Conservation (phyloP, 2,888 invertebrate species). For the Drosophila melanosoma region DNA sequence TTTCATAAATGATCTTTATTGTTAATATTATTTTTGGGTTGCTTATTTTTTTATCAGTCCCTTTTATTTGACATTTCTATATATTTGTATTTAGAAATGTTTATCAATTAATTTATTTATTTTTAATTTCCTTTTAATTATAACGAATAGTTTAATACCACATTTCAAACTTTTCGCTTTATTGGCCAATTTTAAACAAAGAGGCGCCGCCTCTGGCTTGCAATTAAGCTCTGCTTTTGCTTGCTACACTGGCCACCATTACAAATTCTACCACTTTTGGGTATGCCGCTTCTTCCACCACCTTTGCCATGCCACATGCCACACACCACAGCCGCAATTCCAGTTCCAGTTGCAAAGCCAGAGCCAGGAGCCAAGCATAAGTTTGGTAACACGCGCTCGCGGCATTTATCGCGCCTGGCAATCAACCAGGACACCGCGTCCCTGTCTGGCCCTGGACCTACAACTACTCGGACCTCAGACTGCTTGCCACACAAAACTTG, state of each 20-base stretch:
- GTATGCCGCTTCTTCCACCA: slow-evolving; percentile 54
- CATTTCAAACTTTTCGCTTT: background rate
- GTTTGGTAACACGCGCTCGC: slow-evolving; percentile 61
- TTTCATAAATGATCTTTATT: background rate
- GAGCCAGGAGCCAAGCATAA: slow-evolving; percentile 42
- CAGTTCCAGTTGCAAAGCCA: slow-evolving; percentile 25
- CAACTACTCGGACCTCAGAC: slow-evolving; percentile 25
- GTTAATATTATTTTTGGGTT: background rate
- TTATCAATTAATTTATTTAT: background rate
- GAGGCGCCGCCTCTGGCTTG: slow-evolving; percentile 30
- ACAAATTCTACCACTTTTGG: slow-evolving; percentile 75
- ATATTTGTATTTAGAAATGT: background rate
- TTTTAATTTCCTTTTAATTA: background rate
- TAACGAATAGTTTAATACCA: background rate
- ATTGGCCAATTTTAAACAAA: background rate
- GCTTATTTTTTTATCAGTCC: too few relatives aligned
- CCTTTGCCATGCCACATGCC: slow-evolving; percentile 36
- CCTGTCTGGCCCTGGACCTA: slow-evolving; percentile 42
- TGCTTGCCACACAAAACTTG: slow-evolving; percentile 51
- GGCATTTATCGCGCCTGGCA: slow-evolving; percentile 69
- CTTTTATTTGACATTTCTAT: background rate
- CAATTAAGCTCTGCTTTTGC: slow-evolving; percentile 26
- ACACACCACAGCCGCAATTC: slow-evolving; percentile 29
- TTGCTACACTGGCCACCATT: slow-evolving; percentile 65
- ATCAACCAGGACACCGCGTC: slow-evolving; percentile 74